phyloP scores from a whole-genome alignment of 2,888 invertebrate genomes.

The Apodemia zela region DNA sequence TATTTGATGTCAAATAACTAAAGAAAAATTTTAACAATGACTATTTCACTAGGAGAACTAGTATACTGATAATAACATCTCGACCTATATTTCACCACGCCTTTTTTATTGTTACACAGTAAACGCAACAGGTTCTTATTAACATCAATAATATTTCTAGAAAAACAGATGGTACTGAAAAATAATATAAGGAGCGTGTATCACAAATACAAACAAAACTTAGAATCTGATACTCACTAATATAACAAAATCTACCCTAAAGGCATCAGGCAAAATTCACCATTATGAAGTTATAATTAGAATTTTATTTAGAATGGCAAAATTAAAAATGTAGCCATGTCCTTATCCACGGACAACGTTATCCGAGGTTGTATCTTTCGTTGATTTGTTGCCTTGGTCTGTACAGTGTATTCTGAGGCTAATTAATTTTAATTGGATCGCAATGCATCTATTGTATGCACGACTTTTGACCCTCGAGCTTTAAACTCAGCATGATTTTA shows the following conservation, averaged over 20 bases:
- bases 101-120: background rate
- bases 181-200: background rate
- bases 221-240: constrained; percentile 26
- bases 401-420: constrained; percentile 67
- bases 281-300: constrained; percentile 39
- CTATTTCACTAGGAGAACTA: no score
- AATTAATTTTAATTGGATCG: constrained; percentile 76
- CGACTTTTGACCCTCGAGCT: constrained; percentile 54
- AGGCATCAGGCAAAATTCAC: constrained; percentile 32
- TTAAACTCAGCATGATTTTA: constrained; percentile 42
- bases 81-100: background rate
- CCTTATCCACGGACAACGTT: constrained; percentile 55
- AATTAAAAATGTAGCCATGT: constrained; percentile 41
- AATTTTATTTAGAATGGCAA: constrained; percentile 40
- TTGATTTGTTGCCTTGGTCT: constrained; percentile 70
- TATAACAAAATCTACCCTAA: constrained; percentile 1
- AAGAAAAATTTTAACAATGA: no score
- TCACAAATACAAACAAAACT: constrained; percentile 24
- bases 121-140: background rate
- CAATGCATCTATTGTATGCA: constrained; percentile 47
- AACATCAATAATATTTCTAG: background rate
- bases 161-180: background rate
- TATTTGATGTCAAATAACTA: no score
- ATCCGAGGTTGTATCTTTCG: constrained; percentile 64
- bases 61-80: no score